phyloP scores from a whole-genome alignment of 2,888 invertebrate genomes.

The Phaonia tiefii region DNA sequence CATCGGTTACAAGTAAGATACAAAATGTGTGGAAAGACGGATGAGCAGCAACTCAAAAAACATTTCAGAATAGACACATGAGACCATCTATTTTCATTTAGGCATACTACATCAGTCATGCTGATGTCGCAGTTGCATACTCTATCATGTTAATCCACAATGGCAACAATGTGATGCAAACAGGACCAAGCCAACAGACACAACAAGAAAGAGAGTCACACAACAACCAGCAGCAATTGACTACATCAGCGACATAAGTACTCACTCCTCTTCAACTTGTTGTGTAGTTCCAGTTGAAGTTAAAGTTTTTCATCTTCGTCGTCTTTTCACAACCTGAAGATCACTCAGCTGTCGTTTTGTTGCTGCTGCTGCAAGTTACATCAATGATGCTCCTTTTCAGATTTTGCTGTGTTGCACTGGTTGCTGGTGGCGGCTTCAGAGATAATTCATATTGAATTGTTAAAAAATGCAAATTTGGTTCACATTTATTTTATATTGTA shows the following conservation, averaged over 20 bases:
- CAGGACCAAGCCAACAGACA: slow-evolving; percentile 2
- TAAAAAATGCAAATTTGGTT: slow-evolving; percentile 62
- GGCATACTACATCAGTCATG: slow-evolving; percentile 62
- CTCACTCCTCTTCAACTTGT: not conserved
- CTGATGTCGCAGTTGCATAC: slow-evolving; percentile 38
- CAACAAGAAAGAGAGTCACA: slow-evolving; percentile 25
- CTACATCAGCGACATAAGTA: slow-evolving; percentile 11
- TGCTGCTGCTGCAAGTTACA: not conserved
- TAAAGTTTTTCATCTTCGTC: slow-evolving; percentile 35
- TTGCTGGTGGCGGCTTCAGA: slow-evolving; percentile 29
- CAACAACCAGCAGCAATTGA: slow-evolving; percentile 7
- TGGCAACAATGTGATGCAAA: slow-evolving; percentile 31
- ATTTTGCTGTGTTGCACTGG: not conserved
- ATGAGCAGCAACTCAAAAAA: slow-evolving; percentile 28
- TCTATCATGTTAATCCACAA: not conserved
- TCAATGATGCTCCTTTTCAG: slow-evolving; percentile 7
- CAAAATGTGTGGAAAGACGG: not conserved
- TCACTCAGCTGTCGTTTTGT: slow-evolving; percentile 65
- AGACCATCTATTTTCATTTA: slow-evolving; percentile 58
- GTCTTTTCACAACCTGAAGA: slow-evolving; percentile 44
- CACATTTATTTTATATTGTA: slow-evolving; percentile 42
- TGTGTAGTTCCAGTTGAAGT: not conserved
- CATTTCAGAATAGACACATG: slow-evolving; percentile 51
- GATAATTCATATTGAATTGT: slow-evolving; percentile 64
- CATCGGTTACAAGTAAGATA: not conserved